Base-by-base conservation (phyloP, 2,888 invertebrate genomes). In the Teleiodes luculella region DNA sequence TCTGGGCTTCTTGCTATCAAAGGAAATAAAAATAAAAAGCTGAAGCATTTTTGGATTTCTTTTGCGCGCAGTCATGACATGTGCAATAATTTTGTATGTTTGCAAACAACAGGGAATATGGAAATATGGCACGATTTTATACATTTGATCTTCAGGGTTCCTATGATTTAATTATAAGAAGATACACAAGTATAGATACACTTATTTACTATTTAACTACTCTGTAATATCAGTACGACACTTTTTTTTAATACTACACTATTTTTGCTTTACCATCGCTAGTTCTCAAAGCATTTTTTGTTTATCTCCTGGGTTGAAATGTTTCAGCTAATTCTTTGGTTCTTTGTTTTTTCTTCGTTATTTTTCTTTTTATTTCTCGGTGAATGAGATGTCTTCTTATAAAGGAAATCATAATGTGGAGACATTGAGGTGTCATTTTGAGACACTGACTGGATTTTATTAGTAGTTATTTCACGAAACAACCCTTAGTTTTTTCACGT, bases 151-250 rank as follows among this genome's bases (percentile, higher is more conserved):
- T 10, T 11, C 18, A 3, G 18, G 39, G 39, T 20, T 53, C 54
- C 53, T 62, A 52, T 64, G 67, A 67, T 69, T 70, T 67, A 62
- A 66, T 68, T 69, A 68, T 72, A 74, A 73, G 80, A 81, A 81
- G 84, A 84, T 86, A 84, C 84, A 84, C 84, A 84, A 84, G 84
- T 86, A 84, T 78, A 76, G 70, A 70, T 71, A 72, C 69, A 70
- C 62, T 65, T 59, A 60, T 66, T 64, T 65, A 58, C 16, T 59
- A 39, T 61, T 35, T 41, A n/a, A n/a, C n/a, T n/a, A n/a, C 54
- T 55, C 52, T 65, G 39, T 59, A 68, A 65, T 57, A 10, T 33
- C 24, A 36, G 41, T 51, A 56, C 36, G 60, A 61, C 67, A 68
- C 67, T 60, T 56, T 62, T 58, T n/a, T 58, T 60, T 61, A 57